Evolutionary conservation across 2,888 invertebrate species (phyloP), one percentile per base, ranked within the genome.

Genomic region (Vandiemenella viatica): DNA sequence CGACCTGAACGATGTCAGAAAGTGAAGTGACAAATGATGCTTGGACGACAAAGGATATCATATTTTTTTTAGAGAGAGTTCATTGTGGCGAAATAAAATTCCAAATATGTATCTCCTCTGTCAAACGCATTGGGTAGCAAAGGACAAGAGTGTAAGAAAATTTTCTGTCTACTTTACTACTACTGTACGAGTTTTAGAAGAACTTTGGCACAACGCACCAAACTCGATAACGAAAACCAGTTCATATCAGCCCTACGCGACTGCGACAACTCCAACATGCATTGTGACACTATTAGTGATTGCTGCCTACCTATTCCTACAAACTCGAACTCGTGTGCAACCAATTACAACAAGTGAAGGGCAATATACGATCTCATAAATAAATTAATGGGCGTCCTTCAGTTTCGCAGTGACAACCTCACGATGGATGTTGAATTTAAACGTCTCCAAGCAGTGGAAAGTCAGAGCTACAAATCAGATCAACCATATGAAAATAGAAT

Each of bases 281-380:
- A 45, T 45, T 32, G 45, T 45, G 21, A 45, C 37, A 2, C 37
- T 37, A 16, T 18, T 45, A 18, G 32, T 45, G 15, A 45, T 45
- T 16, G 13, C 17, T 32, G 18, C 37, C 15, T 44, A 4, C 16
- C n/a, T 43, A 19, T 43, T 45, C 5, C 4, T 22, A 2, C 37
- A 45, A 45, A 45, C 45, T 45, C 17, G 45, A 2, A 45, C 37
- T 37, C 21, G 37, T 45, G n/a, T 45, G 37, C 26, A 45, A 45
- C 1, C 45, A 37, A 16, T 32, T 2, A 19, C 5, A 37, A 18
- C 15, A 45, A 37, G 45, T 45, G 17, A 32, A 37, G 13, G 3
- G 18, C 21, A 37, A 3, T 45, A 32, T n/a, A n/a, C 18, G 16
- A 37, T 45, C 37, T 37, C 21, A 18, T 45, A 8, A 18, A n/a